Evolutionary conservation across 2,113 vertebrate species (phyloP).

Genomic region (Arvicanthis niloticus): DNA sequence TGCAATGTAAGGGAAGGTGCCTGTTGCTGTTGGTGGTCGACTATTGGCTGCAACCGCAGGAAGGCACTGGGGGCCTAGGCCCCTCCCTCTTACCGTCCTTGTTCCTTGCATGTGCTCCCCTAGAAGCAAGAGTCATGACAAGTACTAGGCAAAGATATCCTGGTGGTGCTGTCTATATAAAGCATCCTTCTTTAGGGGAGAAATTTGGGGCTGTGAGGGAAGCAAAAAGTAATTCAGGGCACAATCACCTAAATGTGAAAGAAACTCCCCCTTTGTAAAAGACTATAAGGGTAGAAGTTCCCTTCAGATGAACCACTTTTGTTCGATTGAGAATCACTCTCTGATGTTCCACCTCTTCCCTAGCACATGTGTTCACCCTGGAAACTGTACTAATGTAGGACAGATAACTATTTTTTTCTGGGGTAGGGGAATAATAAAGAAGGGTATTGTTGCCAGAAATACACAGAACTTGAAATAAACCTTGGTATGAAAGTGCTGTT

Average conservation of each 20-base stretch:
- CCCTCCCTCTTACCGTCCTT: neutral
- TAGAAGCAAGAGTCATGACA: neutral
- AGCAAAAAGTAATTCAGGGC: neutral
- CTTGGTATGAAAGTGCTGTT: neutral
- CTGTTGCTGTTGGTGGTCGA: neutral
- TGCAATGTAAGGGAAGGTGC: accelerated
- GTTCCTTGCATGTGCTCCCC: neutral
- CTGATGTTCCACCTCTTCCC: neutral
- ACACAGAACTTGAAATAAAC: neutral
- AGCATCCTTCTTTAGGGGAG: neutral
- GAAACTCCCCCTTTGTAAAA: neutral
- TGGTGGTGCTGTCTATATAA: neutral
- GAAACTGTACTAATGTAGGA: neutral
- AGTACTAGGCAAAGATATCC: neutral
- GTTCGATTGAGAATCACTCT: neutral
- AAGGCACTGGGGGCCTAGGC: neutral
- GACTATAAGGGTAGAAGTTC: neutral
- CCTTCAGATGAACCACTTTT: neutral
- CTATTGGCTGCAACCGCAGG: too few species aligned
- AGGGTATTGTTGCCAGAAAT: neutral
- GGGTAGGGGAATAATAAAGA: neutral
- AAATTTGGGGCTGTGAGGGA: neutral
- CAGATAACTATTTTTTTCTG: neutral
- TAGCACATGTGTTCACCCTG: neutral
- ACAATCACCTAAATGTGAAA: neutral